Base-by-base conservation (phyloP, 2,113 vertebrate species). In the Spheniscus mendiculus region DNA sequence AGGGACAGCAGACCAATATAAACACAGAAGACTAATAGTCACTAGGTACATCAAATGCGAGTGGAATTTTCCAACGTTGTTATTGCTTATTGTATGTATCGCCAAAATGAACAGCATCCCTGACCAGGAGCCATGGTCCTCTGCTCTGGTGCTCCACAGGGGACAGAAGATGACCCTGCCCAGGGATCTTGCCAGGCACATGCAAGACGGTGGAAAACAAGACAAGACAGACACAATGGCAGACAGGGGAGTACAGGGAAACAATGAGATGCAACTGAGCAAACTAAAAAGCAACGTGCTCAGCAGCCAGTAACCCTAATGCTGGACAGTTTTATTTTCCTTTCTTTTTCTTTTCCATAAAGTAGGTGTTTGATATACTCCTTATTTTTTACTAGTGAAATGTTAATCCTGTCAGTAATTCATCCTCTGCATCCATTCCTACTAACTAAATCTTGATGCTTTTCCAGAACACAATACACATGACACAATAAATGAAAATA, bases 41-140 rank as follows among this genome's bases (percentile, higher is more conserved):
- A 65, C 36, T 76, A 56, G 78, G 49, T 80, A 5, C 62, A 86
- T 40, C 17, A 83, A 61, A 58, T 6, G 12, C 1, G 10, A 73
- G 36, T 80, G 88, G 93, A 97, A 90, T 90, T 96, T 96, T 95
- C 89, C 87, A 83, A 42, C 19, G 11, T 15, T 73, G 45, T 52
- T 62, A 16, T 11, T 77, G 58, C 52, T 83, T 29, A 9, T 44
- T 88, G 67, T 21, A 44, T 2, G 1, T 25, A 36, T 23, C 3
- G 3, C 67, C 2, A 4, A 40, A 49, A 40, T 0, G 1, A 91
- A 3, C 40, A 78, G 50, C 34, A 42, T 36, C 53, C 25, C 59
- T 96, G 87, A 47, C 81, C n/a, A 20, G 50, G 36, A 94, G 53
- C 76, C 36, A 10, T 18, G 30, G 61, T 84, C 50, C 66, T 83